phyloP scores from a whole-genome alignment of 1,140 invertebrate species.

The Arctopsyche grandis region DNA sequence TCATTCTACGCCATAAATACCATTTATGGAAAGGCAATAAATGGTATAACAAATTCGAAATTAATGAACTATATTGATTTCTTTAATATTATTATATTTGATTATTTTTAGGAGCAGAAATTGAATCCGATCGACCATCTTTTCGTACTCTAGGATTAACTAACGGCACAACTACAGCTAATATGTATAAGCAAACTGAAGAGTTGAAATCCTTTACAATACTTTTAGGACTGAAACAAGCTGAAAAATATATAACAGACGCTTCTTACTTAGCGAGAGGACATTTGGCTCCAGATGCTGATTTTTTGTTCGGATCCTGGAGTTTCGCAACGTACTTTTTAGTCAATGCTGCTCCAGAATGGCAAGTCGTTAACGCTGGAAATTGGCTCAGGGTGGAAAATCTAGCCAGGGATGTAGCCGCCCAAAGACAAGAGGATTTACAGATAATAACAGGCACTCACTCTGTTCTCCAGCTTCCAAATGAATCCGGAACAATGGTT shows the following conservation, averaged over 20 bases:
- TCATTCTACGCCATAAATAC: constrained; percentile 40
- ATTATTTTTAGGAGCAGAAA: constrained; percentile 44
- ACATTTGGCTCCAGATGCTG: constrained; percentile 63
- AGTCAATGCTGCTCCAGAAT: constrained; percentile 69
- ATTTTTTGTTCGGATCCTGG: constrained; percentile 62
- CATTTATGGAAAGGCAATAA: constrained; percentile 49
- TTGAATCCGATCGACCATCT: constrained; percentile 35
- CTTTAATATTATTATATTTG: not conserved
- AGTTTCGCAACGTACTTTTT: constrained; percentile 65
- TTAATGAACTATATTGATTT: not conserved
- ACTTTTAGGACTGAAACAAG: constrained; percentile 56
- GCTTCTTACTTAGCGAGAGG: constrained; percentile 59
- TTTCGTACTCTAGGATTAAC: constrained; percentile 48
- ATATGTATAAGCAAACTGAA: constrained; percentile 49
- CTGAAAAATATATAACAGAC: constrained; percentile 57
- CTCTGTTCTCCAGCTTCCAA: constrained; percentile 61
- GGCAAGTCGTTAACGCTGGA: constrained; percentile 68
- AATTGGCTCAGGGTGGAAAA: constrained; percentile 67
- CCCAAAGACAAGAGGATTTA: constrained; percentile 57
- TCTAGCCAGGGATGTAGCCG: constrained; percentile 58
- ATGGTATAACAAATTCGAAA: constrained; percentile 20
- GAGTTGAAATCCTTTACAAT: constrained; percentile 55
- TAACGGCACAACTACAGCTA: constrained; percentile 35
- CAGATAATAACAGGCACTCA: constrained; percentile 68
- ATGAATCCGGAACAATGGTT: constrained; percentile 50